Base-by-base conservation (phyloP, 2,797 vertebrate genomes). In the Nothura maculosa region DNA sequence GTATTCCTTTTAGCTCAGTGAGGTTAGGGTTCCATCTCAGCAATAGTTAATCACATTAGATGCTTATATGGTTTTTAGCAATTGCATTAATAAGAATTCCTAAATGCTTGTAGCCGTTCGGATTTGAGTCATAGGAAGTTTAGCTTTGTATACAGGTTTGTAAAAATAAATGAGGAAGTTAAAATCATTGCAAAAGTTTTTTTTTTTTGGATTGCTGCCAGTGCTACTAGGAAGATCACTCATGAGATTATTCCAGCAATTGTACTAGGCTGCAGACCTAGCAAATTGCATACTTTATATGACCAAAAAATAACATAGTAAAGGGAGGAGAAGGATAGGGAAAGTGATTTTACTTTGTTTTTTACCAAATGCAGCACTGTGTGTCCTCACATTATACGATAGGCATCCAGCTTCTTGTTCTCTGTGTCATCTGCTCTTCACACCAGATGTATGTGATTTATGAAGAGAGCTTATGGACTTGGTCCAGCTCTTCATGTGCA, bases 161-260 rank as follows among this genome's bases (percentile, higher is more conserved):
- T 40, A 36, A 57, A 89, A 81, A 60, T 28, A 75, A 52, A 16
- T 30, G 55, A 27, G 6, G 45, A 81, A 66, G 6, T 12, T 54
- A 32, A 91, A 79, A 4, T n/a, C 2, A 1, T 85, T 30, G 8
- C 50, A 14, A 57, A 90, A 67, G 45, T 32, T 81, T 3, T 24
- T 60, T 67, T 79, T 88, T 79, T 36, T 61, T 94, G 68, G 55
- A 66, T 40, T n/a, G 32, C 38, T 81, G 58, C 67, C 90, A 76
- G 1, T 12, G 2, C 50, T 43, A 40, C 27, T 52, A 27, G 36
- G 24, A 74, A 88, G 68, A 60, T 90, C 34, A 43, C 63, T 88
- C 21, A 28, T 9, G 38, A 79, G 45, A 80, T 94, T 74, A 70
- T 93, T 92, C 25, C 43, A 55, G 52, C 57, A 92, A 85, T 82